These are phyloP conservation scores for Phodopus roborovskii DNA, from an alignment of 2,113 vertebrate species.

Conservation along the genomic window DNA sequence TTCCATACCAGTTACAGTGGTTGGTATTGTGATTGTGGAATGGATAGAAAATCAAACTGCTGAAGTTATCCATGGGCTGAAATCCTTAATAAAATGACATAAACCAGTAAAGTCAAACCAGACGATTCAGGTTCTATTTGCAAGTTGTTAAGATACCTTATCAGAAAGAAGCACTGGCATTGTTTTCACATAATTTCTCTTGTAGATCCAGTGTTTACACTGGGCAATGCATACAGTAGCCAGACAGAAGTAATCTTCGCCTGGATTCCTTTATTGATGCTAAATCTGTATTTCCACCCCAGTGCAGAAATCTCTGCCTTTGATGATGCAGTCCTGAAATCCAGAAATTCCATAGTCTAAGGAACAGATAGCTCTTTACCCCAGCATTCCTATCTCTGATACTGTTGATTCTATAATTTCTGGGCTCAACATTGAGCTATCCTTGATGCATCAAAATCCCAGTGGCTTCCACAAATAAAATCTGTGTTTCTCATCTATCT, in stretches of 20 bases:
- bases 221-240: not conserved
- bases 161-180: not conserved
- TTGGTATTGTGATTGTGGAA: not conserved
- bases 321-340: not conserved
- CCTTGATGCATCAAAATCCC: not conserved
- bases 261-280: not conserved
- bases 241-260: not conserved
- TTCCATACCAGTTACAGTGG: not conserved
- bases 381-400: not conserved
- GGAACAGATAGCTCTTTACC: not conserved
- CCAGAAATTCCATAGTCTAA: not conserved
- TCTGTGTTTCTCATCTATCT: not conserved
- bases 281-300: not conserved
- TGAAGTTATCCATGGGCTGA: not conserved
- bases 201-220: not conserved
- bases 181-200: not conserved
- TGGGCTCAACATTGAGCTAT: not conserved
- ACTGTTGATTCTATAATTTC: not conserved
- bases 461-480: not conserved
- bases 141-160: not conserved
- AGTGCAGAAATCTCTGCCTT: not conserved
- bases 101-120: not conserved
- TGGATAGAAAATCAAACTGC: slow-evolving; percentile 18
- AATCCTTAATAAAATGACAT: not conserved
- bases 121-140: not conserved